phyloP scores from a whole-genome alignment of 2,113 vertebrate species.

The Dicerorhinus sumatrensis region DNA sequence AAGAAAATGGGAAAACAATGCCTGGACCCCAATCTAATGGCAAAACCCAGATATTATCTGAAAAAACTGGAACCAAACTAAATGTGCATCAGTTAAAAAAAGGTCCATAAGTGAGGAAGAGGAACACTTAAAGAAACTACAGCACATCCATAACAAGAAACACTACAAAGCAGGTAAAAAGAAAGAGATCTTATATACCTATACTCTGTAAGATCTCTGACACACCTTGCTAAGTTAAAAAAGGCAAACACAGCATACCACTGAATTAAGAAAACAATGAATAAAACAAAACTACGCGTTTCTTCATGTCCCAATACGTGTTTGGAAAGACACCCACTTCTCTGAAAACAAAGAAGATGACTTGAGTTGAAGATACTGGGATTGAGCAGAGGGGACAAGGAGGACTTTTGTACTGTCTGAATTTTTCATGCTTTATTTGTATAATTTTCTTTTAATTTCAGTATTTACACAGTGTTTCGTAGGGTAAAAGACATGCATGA shows the following conservation, averaged over 20 bases:
- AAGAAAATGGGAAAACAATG: neutral
- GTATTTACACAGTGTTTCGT: neutral
- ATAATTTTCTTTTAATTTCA: neutral
- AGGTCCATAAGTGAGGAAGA: neutral
- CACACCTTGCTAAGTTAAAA: neutral
- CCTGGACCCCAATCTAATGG: neutral
- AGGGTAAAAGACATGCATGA: neutral
- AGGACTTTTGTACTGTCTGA: neutral
- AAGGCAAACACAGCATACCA: neutral
- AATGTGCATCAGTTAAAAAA: neutral
- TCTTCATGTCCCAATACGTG: neutral
- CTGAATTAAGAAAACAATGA: neutral
- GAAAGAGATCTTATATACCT: neutral
- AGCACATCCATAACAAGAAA: neutral
- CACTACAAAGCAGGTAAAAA: neutral
- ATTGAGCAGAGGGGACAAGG: neutral
- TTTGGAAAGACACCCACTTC: slow-evolving; percentile 23
- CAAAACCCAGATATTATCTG: neutral
- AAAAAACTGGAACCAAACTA: slow-evolving; percentile 2
- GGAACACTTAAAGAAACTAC: neutral
- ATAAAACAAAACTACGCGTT: neutral
- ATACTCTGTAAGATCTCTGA: neutral
- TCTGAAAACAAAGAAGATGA: neutral
- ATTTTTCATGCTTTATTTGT: neutral
- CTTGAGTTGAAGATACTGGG: neutral